Evolutionary conservation across 2,797 vertebrate genomes (phyloP).

Genomic region (Rhynchonycteris naso): DNA sequence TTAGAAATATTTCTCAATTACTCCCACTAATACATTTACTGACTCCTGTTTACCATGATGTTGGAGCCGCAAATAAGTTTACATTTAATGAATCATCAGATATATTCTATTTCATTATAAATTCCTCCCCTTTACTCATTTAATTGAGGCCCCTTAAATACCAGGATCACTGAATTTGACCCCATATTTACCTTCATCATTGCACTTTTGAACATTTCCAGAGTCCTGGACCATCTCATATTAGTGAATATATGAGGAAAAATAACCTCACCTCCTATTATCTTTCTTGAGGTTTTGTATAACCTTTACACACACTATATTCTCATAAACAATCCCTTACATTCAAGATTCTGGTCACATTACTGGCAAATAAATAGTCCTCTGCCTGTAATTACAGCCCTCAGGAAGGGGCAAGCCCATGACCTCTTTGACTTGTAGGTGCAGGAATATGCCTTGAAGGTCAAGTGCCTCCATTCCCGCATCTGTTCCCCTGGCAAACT

Average conservation of each 20-base stretch:
- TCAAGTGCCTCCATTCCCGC: conserved; percentile 43
- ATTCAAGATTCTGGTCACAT: conserved; percentile 59
- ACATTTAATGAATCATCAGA: conserved; percentile 53
- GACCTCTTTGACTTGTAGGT: conserved; percentile 70
- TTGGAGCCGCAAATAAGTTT: conserved; percentile 70
- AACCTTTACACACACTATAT: conserved; percentile 4
- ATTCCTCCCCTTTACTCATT: conserved; percentile 55
- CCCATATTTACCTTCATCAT: conserved; percentile 50
- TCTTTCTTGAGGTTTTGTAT: conserved; percentile 55
- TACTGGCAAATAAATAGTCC: conserved; percentile 69
- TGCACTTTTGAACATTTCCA: conserved; percentile 14
- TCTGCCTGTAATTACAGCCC: conserved; percentile 63
- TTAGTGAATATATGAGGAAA: conserved; percentile 56
- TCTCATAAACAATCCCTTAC: conserved; percentile 47
- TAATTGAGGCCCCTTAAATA: conserved; percentile 58
- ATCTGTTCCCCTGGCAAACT: conserved; percentile 66
- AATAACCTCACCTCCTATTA: conserved; percentile 41
- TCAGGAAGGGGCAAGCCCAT: conserved; percentile 66
- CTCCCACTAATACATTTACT: conserved; percentile 62
- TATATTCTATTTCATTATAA: conserved; percentile 43
- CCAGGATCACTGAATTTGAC: conserved; percentile 48
- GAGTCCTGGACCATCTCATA: not conserved
- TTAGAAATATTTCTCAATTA: conserved; percentile 64
- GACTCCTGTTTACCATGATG: conserved; percentile 49
- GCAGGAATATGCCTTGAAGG: conserved; percentile 60